Evolutionary conservation across 1,140 invertebrate genomes (phyloP).

Genomic region (Magallana angulata): DNA sequence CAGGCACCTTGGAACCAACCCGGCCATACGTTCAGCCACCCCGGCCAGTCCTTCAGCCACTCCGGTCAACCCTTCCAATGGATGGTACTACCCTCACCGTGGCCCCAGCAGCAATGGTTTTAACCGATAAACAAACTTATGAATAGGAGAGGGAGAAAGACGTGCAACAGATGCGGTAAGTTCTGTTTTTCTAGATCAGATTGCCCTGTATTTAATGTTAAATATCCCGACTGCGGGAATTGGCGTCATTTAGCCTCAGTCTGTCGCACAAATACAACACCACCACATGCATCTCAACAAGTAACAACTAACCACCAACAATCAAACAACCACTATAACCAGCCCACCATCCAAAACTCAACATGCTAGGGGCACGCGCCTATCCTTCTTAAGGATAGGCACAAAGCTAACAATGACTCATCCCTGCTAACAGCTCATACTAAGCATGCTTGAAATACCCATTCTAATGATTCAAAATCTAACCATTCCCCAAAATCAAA

Average conservation of each 20-base stretch:
- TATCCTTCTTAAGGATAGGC: constrained; percentile 51
- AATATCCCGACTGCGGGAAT: constrained; percentile 35
- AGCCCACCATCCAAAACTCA: not conserved
- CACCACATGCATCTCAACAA: not conserved
- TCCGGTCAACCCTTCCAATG: not conserved
- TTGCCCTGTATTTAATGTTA: constrained; percentile 39
- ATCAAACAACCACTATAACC: not conserved
- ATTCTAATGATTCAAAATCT: not conserved
- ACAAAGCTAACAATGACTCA: not conserved
- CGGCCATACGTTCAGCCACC: not conserved
- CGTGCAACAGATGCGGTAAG: constrained; percentile 47
- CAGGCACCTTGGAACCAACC: not conserved
- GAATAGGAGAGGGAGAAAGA: not conserved
- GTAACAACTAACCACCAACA: not conserved
- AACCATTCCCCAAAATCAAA: not conserved
- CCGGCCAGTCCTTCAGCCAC: not conserved
- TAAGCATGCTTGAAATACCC: not conserved
- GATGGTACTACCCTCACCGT: not conserved
- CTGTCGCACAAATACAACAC: not conserved
- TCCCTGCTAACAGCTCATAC: not conserved
- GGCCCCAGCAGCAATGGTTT: not conserved
- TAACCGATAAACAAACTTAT: not conserved
- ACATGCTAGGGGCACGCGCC: constrained; percentile 53
- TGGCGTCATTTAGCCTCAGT: constrained; percentile 30
- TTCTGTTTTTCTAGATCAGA: not conserved